Conservation (phyloP, 2,888 invertebrate species). For the Mylabris sibirica region DNA sequence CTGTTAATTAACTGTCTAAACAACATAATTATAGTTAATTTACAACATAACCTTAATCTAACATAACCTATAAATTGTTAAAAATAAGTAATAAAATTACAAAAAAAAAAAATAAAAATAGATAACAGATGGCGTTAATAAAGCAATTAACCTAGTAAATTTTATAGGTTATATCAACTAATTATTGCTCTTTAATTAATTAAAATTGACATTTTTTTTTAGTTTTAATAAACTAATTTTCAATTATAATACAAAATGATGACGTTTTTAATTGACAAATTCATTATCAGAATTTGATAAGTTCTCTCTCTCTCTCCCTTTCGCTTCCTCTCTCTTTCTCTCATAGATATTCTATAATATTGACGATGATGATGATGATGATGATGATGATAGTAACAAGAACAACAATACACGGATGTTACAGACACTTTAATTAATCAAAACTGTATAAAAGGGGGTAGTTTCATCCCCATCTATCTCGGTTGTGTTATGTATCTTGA, state of each 20-base stretch:
- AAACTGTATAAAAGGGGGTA: not conserved
- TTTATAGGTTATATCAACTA: not conserved
- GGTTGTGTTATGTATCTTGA: not conserved
- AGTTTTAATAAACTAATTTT: no score
- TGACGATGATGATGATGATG: not conserved
- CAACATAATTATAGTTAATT: not conserved
- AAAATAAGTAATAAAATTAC: no score
- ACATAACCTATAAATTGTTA: not conserved
- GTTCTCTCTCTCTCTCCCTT: not conserved
- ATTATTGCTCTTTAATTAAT: not conserved
- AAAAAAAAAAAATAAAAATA: not conserved
- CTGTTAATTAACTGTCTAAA: not conserved
- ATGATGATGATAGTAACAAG: no score
- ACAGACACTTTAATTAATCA: not conserved
- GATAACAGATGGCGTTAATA: not conserved
- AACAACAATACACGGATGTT: not conserved
- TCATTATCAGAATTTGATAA: not conserved
- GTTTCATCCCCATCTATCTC: not conserved
- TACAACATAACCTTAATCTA: not conserved
- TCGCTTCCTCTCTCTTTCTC: not conserved
- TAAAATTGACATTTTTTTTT: no score
- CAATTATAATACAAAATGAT: no score
- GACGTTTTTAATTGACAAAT: not conserved
- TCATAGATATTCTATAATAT: not conserved
- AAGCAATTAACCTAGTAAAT: no score